These are phyloP conservation scores for Idris sp. DNA, from an alignment of 1,140 invertebrate species.

Conservation along the genomic window DNA sequence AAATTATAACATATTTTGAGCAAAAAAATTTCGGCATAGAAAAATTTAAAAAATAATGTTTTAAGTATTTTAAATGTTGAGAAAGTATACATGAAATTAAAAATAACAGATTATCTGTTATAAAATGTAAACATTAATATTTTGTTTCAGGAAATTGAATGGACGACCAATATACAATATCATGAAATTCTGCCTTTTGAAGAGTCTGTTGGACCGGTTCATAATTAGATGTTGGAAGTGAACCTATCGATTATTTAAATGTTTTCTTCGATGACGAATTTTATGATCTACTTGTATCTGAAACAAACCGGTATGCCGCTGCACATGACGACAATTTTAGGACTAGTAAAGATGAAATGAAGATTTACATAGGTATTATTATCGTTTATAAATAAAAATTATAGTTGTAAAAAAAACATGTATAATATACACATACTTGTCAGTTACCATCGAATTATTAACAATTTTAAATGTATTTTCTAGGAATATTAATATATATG, in stretches of 20 bases:
- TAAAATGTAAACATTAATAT: too few relatives aligned
- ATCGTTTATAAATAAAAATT: too few relatives aligned
- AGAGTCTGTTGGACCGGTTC: slow-evolving; percentile 10
- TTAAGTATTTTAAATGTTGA: too few relatives aligned
- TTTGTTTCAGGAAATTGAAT: slow-evolving; percentile 18
- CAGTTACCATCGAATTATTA: too few relatives aligned
- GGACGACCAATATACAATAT: slow-evolving; percentile 8
- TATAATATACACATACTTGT: too few relatives aligned
- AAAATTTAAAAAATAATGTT: too few relatives aligned
- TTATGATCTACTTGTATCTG: slow-evolving; percentile 14
- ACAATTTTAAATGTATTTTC: slow-evolving; percentile 4
- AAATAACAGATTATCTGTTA: too few relatives aligned
- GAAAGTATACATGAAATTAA: too few relatives aligned
- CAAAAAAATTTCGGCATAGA: too few relatives aligned
- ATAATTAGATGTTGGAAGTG: slow-evolving; percentile 8
- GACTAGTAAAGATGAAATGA: slow-evolving; percentile 3
- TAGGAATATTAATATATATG: slow-evolving; percentile 3
- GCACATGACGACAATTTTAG: slow-evolving; percentile 2
- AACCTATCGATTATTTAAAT: slow-evolving; percentile 12
- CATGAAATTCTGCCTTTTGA: slow-evolving; percentile 3
- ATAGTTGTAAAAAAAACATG: too few relatives aligned
- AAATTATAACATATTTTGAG: too few relatives aligned
- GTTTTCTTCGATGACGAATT: slow-evolving; percentile 13
- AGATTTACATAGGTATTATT: too few relatives aligned
- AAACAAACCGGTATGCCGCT: slow-evolving; percentile 17